Conservation (phyloP, 2,888 invertebrate genomes). For the Adineta ricciae region DNA sequence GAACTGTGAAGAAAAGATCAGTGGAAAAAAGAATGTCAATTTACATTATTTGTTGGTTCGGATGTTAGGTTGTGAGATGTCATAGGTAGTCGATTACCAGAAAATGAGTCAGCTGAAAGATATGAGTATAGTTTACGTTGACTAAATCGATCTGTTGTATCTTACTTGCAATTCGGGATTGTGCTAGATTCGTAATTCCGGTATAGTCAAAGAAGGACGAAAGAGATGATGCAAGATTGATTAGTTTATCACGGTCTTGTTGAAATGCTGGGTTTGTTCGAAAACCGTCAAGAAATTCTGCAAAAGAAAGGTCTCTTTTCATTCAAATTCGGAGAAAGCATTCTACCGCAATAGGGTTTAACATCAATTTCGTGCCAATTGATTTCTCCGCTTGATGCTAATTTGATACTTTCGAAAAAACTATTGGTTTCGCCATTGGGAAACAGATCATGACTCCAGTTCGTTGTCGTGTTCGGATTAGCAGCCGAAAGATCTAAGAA, state of each 20-base stretch:
- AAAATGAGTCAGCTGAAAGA: not conserved
- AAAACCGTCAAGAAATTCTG: not conserved
- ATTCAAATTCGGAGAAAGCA: not conserved
- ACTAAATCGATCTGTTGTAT: not conserved
- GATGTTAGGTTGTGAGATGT: not conserved
- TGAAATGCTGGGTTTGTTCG: not conserved
- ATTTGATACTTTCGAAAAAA: constrained; percentile 41
- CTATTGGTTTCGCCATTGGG: not conserved
- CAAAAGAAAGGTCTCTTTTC: not conserved
- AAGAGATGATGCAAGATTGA: constrained; percentile 47
- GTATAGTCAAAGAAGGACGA: constrained; percentile 45
- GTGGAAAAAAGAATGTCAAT: too few species aligned
- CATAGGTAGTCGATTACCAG: not conserved
- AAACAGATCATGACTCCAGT: not conserved
- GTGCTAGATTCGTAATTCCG: constrained; percentile 36
- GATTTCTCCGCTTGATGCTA: constrained; percentile 41
- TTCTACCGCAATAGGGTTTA: constrained; percentile 45
- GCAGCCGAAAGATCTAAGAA: not conserved
- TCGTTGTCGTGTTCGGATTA: not conserved
- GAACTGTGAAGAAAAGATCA: too few species aligned
- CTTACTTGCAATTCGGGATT: not conserved
- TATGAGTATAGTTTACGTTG: too few species aligned
- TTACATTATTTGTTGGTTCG: not conserved
- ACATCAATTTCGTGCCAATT: constrained; percentile 47
- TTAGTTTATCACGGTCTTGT: constrained; percentile 44